Evolutionary conservation across 2,797 vertebrate genomes (phyloP).

Genomic region (Loris lydekkerianus): DNA sequence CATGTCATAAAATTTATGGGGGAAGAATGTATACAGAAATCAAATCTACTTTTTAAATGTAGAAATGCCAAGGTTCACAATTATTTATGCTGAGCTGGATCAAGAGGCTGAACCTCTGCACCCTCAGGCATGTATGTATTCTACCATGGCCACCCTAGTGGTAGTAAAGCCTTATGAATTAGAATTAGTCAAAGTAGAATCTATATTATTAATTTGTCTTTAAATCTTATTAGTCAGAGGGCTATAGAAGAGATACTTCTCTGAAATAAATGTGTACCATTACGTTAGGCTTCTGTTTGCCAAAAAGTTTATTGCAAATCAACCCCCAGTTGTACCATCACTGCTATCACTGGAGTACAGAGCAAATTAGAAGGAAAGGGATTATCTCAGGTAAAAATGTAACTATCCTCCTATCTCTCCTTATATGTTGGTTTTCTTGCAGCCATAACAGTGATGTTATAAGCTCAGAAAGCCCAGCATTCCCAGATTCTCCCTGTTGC

Average conservation of each 20-base stretch:
- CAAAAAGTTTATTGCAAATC: background rate
- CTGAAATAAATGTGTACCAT: background rate
- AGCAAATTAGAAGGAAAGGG: background rate
- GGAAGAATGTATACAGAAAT: background rate
- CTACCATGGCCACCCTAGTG: rapidly evolving
- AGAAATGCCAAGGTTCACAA: background rate
- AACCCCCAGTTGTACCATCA: background rate
- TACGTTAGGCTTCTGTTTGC: background rate
- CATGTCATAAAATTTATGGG: background rate
- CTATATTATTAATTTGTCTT: background rate
- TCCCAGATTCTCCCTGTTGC: background rate
- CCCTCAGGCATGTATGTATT: background rate
- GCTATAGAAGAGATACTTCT: background rate
- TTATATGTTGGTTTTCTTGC: background rate
- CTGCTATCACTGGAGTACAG: background rate
- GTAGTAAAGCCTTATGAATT: background rate
- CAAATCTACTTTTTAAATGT: background rate
- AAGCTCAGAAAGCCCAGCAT: background rate
- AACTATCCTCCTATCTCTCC: background rate
- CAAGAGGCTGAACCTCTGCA: background rate
- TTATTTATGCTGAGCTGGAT: background rate
- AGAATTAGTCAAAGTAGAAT: background rate
- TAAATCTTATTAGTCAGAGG: background rate
- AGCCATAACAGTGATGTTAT: background rate
- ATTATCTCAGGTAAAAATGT: background rate